Evolutionary conservation across 2,113 vertebrate genomes (phyloP).

Genomic region (Todiramphus chloris): DNA sequence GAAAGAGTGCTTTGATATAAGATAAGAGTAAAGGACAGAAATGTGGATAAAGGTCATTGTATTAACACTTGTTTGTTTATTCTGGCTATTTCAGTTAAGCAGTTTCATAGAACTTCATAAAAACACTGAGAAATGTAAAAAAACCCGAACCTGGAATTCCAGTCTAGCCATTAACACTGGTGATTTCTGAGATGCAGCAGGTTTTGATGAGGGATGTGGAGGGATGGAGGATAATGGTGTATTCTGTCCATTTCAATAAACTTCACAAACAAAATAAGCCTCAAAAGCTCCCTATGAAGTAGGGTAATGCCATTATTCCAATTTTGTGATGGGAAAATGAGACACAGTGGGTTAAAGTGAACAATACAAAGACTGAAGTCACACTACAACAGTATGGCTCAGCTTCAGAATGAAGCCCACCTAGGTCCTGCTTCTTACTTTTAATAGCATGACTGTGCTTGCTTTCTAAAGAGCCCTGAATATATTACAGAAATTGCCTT

Average conservation of each 20-base stretch:
- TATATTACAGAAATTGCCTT: not conserved
- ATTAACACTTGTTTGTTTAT: not conserved
- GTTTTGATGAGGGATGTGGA: not conserved
- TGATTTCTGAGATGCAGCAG: not conserved
- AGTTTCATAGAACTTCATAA: not conserved
- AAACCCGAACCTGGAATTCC: accelerated
- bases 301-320: not conserved
- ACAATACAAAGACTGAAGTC: not conserved
- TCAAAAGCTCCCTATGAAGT: not conserved
- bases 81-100: not conserved
- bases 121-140: not conserved
- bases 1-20: not conserved
- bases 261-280: not conserved
- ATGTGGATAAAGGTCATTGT: not conserved
- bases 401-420: not conserved
- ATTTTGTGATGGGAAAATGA: not conserved
- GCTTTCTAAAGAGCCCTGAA: not conserved
- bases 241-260: not conserved
- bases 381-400: not conserved
- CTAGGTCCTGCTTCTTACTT: not conserved
- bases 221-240: not conserved
- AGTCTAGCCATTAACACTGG: not conserved
- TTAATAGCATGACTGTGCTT: not conserved
- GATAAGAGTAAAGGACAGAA: not conserved
- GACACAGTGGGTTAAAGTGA: not conserved